A percentile compares a stretch with the other conserved stretches of the same genome.
phyloP scores from a whole-genome alignment of 2,797 vertebrate genomes.

The Coluber constrictor region DNA sequence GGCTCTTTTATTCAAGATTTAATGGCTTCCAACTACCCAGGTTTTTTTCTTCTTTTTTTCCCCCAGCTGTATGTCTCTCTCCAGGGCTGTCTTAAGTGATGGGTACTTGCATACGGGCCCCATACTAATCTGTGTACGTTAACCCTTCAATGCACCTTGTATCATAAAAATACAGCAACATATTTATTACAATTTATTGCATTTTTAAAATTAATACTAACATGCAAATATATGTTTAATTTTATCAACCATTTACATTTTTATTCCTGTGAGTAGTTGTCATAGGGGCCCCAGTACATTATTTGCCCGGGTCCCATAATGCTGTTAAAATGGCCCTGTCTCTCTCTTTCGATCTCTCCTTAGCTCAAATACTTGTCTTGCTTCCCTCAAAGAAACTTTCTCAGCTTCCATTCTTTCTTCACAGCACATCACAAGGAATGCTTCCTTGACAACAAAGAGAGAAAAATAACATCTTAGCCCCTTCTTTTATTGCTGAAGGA shows the following conservation, averaged over 20 bases:
- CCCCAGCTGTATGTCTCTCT: conserved; percentile 36
- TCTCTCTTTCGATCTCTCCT: conserved; percentile 36
- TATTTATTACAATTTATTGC: too few relatives aligned
- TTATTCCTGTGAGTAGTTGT: too few relatives aligned
- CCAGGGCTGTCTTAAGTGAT: not conserved
- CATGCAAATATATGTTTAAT: too few relatives aligned
- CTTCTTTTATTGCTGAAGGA: conserved; percentile 33
- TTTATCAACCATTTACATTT: too few relatives aligned
- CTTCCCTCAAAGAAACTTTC: conserved; percentile 42
- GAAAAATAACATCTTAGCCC: conserved; percentile 2
- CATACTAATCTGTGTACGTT: too few relatives aligned
- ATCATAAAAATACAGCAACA: too few relatives aligned
- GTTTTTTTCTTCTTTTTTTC: conserved; percentile 32
- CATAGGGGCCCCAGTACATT: too few relatives aligned
- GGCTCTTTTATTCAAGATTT: conserved; percentile 68
- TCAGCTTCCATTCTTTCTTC: conserved; percentile 36
- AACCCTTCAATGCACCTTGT: too few relatives aligned
- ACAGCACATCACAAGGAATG: not conserved
- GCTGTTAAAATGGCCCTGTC: not conserved
- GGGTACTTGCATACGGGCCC: too few relatives aligned
- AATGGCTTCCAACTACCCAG: conserved; percentile 50
- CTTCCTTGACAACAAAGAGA: conserved; percentile 44
- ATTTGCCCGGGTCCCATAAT: too few relatives aligned
- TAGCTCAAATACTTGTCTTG: conserved; percentile 54
- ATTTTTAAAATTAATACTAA: too few relatives aligned